phyloP scores from a whole-genome alignment of 2,113 vertebrate genomes.

The Brienomyrus brachyistius region DNA sequence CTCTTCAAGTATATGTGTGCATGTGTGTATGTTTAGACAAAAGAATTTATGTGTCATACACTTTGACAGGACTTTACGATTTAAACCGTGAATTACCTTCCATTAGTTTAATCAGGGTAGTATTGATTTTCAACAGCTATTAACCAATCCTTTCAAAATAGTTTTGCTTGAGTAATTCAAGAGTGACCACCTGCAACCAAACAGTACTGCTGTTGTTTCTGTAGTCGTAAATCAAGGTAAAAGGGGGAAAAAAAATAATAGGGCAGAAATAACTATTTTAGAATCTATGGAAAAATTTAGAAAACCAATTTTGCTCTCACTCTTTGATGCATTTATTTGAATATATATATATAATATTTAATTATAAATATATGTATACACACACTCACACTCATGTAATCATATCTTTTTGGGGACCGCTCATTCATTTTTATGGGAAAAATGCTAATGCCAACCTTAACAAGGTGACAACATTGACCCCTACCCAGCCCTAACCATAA shows the following conservation, averaged over 20 bases:
- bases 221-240: constrained; percentile 64
- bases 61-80: constrained; percentile 72
- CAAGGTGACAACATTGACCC: no score
- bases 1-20: neutral
- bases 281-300: constrained; percentile 73
- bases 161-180: constrained; percentile 72
- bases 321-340: no score
- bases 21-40: constrained; percentile 41
- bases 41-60: constrained; percentile 54
- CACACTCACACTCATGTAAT: no score
- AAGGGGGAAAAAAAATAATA: constrained; percentile 81
- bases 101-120: constrained; percentile 84
- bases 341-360: no score
- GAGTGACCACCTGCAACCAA: constrained; percentile 78
- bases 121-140: constrained; percentile 81
- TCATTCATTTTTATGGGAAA: no score
- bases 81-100: constrained; percentile 84
- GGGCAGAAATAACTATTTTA: constrained; percentile 63
- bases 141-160: constrained; percentile 74
- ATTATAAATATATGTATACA: no score
- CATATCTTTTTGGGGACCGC: no score
- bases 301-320: constrained; percentile 38
- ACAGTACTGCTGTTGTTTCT: constrained; percentile 76
- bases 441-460: no score
- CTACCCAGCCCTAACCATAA: no score